Percentiles rank a stretch among this genome's conserved stretches.
These are phyloP conservation scores for Drosophila sechellia DNA, from an alignment of 1,140 invertebrate genomes.

Conservation along the genomic window DNA sequence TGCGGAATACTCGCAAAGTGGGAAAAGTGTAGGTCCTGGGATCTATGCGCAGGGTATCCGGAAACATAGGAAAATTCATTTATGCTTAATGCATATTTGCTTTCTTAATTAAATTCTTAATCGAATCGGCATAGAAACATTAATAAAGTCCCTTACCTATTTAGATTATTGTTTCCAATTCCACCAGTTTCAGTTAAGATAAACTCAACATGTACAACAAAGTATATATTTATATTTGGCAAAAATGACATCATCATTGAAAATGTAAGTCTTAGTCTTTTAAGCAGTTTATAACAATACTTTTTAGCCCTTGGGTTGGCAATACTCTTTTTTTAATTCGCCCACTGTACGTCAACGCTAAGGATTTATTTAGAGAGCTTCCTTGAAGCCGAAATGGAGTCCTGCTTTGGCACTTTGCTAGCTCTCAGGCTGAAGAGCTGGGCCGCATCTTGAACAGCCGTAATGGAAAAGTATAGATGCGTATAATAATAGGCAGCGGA, in stretches of 20 bases:
- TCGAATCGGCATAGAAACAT: too few relatives aligned
- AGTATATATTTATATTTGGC: too few relatives aligned
- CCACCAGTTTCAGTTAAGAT: too few relatives aligned
- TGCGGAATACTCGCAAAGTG: slow-evolving; percentile 43
- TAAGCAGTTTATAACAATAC: background rate
- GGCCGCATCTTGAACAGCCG: background rate
- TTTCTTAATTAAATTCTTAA: background rate
- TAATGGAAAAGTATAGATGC: background rate
- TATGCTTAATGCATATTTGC: background rate
- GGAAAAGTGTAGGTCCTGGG: slow-evolving; percentile 43
- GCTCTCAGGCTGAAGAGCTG: background rate
- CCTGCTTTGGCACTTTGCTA: background rate
- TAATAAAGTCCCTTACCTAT: too few relatives aligned
- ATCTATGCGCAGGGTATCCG: slow-evolving; percentile 38
- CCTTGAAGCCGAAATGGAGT: slow-evolving; percentile 3
- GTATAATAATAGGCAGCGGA: slow-evolving; percentile 19
- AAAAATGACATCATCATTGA: too few relatives aligned
- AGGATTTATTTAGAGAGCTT: background rate
- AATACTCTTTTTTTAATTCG: too few relatives aligned
- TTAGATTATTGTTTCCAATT: too few relatives aligned
- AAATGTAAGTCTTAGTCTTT: too few relatives aligned
- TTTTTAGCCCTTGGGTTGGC: too few relatives aligned
- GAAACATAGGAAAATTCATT: slow-evolving; percentile 4
- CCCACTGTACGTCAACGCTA: background rate
- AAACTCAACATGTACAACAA: too few relatives aligned